Conservation (phyloP, 2,888 invertebrate species). For the Drosophila prostipennis region DNA sequence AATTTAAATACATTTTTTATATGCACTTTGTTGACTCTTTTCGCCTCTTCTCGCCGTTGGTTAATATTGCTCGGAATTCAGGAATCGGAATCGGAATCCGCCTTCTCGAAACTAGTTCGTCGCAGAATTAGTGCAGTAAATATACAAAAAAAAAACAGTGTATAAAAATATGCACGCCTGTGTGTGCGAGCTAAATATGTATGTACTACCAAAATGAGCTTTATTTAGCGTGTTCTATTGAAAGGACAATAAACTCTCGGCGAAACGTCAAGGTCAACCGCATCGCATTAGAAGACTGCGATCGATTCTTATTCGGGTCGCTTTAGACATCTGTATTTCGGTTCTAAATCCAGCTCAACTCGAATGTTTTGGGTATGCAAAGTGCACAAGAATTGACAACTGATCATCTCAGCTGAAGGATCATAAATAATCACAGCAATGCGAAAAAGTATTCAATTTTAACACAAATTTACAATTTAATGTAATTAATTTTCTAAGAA, state of each 20-base stretch:
- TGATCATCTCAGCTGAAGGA: not conserved
- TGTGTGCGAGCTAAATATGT: slow-evolving; percentile 47
- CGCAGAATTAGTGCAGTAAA: slow-evolving; percentile 72
- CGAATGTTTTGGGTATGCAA: slow-evolving; percentile 24
- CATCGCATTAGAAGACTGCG: slow-evolving; percentile 66
- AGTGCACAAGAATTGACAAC: slow-evolving; percentile 1
- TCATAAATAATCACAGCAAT: not conserved
- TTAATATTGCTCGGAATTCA: slow-evolving; percentile 45
- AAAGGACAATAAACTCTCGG: slow-evolving; percentile 81
- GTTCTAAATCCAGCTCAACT: slow-evolving; percentile 22
- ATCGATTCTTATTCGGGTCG: slow-evolving; percentile 36
- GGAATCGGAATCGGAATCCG: slow-evolving; percentile 52
- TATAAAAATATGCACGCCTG: slow-evolving; percentile 58
- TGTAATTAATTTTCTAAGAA: not conserved
- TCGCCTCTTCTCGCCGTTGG: not conserved
- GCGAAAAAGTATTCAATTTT: too few relatives aligned
- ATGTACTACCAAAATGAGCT: slow-evolving; percentile 56
- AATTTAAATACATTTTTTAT: slow-evolving; percentile 65
- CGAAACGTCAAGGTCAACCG: slow-evolving; percentile 75
- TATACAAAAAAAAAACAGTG: slow-evolving; percentile 39
- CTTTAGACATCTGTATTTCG: slow-evolving; percentile 16
- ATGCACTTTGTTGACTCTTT: slow-evolving; percentile 62
- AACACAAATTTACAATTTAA: not conserved
- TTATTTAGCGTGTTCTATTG: slow-evolving; percentile 77
- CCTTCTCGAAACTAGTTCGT: slow-evolving; percentile 68